These are phyloP conservation scores for Erebia ligea DNA, from an alignment of 2,888 invertebrate species.

Conservation along the genomic window DNA sequence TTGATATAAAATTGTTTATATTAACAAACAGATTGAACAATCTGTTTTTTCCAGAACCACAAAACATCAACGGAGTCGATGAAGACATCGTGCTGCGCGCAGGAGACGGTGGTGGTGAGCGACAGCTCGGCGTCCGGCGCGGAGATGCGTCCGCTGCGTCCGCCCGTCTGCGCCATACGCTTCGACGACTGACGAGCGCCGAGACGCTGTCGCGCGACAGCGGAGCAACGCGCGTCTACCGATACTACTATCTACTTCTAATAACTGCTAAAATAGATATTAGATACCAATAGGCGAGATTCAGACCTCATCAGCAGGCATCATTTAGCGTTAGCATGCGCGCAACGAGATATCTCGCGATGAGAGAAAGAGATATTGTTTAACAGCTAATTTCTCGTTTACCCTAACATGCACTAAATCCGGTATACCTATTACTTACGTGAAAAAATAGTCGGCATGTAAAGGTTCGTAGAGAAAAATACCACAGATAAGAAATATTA, in stretches of 20 bases:
- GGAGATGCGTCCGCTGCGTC: slow-evolving; percentile 65
- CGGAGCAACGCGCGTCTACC: neutral
- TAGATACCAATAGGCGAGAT: neutral
- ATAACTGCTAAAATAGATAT: neutral
- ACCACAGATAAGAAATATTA: no score
- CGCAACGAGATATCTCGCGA: no score
- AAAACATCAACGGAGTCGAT: slow-evolving; percentile 72
- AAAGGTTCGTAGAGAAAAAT: no score
- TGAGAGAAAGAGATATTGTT: no score
- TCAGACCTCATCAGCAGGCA: neutral
- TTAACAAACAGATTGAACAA: no score
- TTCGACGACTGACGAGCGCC: slow-evolving; percentile 50
- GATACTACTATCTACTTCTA: neutral
- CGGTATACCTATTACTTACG: no score
- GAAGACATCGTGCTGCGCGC: slow-evolving; percentile 75
- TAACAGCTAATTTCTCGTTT: no score
- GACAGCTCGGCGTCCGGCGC: slow-evolving; percentile 61
- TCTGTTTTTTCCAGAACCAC: slow-evolving; percentile 56
- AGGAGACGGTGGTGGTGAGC: slow-evolving; percentile 68
- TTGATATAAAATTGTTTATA: no score
- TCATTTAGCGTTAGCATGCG: no score
- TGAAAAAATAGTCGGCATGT: no score
- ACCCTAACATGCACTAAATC: no score
- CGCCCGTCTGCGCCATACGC: slow-evolving; percentile 42
- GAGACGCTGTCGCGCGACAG: neutral